Evolutionary conservation across 2,797 vertebrate genomes (phyloP).

Genomic region (Tadarida brasiliensis): DNA sequence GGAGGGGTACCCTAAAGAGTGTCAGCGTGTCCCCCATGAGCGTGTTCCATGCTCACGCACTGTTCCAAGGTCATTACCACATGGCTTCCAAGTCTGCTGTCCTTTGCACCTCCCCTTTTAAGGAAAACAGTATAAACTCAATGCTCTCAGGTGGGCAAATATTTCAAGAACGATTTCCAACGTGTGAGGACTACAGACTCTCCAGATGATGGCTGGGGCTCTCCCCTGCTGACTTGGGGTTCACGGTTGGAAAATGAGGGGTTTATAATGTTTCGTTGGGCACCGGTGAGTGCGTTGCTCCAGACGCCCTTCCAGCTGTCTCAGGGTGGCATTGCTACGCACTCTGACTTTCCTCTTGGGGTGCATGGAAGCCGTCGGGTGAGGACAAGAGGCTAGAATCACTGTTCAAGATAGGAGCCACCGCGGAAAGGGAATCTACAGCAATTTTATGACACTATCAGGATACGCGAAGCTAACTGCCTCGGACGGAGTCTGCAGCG

Average conservation of each 20-base stretch:
- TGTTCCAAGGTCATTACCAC: background rate
- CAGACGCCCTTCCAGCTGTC: background rate
- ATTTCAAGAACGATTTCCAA: background rate
- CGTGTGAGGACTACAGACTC: background rate
- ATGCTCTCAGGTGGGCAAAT: background rate
- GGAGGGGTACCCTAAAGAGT: rapidly evolving
- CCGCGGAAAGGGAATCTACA: background rate
- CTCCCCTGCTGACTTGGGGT: rapidly evolving
- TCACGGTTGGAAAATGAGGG: background rate
- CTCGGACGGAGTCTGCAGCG: rapidly evolving
- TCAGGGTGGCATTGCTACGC: background rate
- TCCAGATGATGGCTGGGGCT: too few relatives aligned
- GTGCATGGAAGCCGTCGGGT: background rate
- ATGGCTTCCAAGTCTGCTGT: background rate
- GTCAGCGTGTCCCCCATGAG: rapidly evolving
- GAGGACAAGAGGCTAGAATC: background rate
- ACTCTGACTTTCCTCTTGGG: background rate
- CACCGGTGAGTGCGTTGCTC: background rate
- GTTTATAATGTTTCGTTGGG: background rate
- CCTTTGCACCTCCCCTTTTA: too few relatives aligned
- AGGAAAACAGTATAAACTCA: background rate
- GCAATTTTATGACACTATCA: rapidly evolving
- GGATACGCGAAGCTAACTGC: rapidly evolving
- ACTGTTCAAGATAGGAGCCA: background rate
- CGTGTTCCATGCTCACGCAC: rapidly evolving